A percentile compares a stretch with the other conserved stretches of the same genome.
These are phyloP conservation scores for Agrochola litura DNA, from an alignment of 2,888 invertebrate species.

Conservation along the genomic window DNA sequence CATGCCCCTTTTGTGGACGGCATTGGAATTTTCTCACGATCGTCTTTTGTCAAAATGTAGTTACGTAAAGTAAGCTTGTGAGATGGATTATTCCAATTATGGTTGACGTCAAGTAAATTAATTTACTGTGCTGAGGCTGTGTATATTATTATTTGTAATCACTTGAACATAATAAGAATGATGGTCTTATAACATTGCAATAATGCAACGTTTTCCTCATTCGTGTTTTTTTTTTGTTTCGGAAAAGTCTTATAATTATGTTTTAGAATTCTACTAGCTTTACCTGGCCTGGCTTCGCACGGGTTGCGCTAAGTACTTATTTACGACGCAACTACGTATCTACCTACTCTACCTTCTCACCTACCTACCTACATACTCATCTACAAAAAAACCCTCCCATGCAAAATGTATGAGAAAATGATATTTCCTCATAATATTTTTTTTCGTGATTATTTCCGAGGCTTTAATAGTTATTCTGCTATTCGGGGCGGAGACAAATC, in stretches of 20 bases:
- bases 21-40: slow-evolving; percentile 67
- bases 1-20: slow-evolving; percentile 68
- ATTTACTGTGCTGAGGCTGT: background rate
- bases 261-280: background rate
- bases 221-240: background rate
- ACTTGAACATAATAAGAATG: background rate
- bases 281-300: too few relatives aligned
- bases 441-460: too few relatives aligned
- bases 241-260: background rate
- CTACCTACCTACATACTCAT: too few relatives aligned
- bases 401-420: too few relatives aligned
- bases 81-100: background rate
- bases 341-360: too few relatives aligned
- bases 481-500: too few relatives aligned
- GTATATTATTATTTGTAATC: background rate
- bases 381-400: too few relatives aligned
- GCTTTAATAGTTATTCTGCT: too few relatives aligned
- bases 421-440: too few relatives aligned
- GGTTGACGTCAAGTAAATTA: background rate
- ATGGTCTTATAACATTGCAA: background rate
- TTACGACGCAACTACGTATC: too few relatives aligned
- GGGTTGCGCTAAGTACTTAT: too few relatives aligned
- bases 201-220: background rate
- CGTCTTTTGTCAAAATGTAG: slow-evolving; percentile 63
- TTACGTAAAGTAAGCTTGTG: background rate